phyloP scores from a whole-genome alignment of 1,140 invertebrate genomes.

The Onthophagus taurus region DNA sequence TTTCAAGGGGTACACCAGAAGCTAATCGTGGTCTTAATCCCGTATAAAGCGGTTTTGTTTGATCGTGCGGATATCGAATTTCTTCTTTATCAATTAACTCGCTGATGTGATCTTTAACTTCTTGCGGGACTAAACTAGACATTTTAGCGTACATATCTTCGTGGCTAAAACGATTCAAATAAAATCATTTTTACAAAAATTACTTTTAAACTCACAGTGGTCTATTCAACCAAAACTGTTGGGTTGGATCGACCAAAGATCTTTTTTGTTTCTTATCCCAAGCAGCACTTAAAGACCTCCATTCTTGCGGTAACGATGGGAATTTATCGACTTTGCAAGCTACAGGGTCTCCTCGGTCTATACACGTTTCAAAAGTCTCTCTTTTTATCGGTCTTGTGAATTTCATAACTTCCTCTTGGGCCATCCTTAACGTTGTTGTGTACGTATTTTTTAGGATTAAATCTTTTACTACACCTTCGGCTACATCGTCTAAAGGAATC shows the following conservation, averaged over 20 bases:
- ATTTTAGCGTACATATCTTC: too few relatives aligned
- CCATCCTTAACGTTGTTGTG: constrained; percentile 25
- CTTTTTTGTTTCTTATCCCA: constrained; percentile 40
- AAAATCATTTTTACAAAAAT: constrained; percentile 1
- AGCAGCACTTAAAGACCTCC: constrained; percentile 29
- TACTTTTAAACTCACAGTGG: constrained; percentile 15
- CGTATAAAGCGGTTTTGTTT: constrained; percentile 23
- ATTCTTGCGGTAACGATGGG: constrained; percentile 29
- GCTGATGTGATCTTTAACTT: constrained; percentile 28
- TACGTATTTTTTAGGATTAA: constrained; percentile 26
- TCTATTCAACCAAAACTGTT: constrained; percentile 33
- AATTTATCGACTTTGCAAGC: constrained; percentile 21
- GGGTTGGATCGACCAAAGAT: constrained; percentile 33
- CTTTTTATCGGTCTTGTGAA: constrained; percentile 8
- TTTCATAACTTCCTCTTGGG: constrained; percentile 12
- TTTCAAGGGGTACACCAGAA: constrained; percentile 22
- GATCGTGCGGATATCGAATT: constrained; percentile 29
- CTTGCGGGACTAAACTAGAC: constrained; percentile 23
- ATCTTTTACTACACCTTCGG: constrained; percentile 33
- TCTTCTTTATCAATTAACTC: constrained; percentile 29
- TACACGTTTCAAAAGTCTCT: constrained; percentile 19
- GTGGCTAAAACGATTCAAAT: too few relatives aligned
- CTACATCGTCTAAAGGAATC: constrained; percentile 42
- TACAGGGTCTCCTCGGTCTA: constrained; percentile 15
- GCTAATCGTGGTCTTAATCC: constrained; percentile 26